phyloP scores from a whole-genome alignment of 2,797 vertebrate genomes.

The Aselliscus stoliczkanus region DNA sequence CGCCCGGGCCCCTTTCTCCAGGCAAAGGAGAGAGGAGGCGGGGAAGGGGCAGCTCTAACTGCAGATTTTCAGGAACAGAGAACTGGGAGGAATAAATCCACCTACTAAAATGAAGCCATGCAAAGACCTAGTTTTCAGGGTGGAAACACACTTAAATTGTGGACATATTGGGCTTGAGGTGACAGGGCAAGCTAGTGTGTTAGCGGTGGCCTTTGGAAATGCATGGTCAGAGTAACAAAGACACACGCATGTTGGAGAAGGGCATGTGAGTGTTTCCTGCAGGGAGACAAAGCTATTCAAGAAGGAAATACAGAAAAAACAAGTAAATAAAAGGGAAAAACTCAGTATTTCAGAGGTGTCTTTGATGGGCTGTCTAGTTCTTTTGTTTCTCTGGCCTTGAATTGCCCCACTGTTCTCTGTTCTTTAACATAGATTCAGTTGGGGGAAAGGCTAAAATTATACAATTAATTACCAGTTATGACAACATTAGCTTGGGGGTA shows the following conservation, averaged over 20 bases:
- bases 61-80: neutral
- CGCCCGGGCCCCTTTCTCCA: neutral
- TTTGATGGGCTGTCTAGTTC: neutral
- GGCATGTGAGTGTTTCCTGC: neutral
- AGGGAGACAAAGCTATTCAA: neutral
- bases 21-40: neutral
- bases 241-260: neutral
- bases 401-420: neutral
- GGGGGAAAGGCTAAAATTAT: neutral
- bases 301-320: neutral
- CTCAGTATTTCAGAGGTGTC: neutral
- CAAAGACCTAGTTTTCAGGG: neutral
- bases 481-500: neutral
- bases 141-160: neutral
- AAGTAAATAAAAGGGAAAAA: neutral
- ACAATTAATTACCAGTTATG: neutral
- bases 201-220: neutral
- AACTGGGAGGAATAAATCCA: neutral
- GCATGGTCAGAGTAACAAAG: neutral
- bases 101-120: neutral
- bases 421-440: neutral
- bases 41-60: no score
- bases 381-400: neutral
- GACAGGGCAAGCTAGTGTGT: neutral
- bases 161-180: neutral